Percentiles rank a stretch among this genome's conserved stretches.
These are phyloP conservation scores for Drosophila navojoa DNA, from an alignment of 1,140 invertebrate genomes.

Conservation along the genomic window DNA sequence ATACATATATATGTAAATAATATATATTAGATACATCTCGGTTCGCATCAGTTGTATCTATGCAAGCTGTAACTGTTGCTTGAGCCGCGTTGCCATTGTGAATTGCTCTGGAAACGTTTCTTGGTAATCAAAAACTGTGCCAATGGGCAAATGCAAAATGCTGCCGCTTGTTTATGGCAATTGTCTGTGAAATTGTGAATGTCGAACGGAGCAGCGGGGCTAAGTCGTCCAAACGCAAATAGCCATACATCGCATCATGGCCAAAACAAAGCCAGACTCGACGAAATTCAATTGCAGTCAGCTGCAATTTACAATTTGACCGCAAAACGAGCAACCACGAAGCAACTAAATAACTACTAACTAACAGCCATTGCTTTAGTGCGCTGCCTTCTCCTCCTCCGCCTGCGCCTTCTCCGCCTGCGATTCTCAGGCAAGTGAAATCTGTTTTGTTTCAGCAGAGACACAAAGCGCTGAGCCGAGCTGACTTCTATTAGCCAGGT, in stretches of 20 bases:
- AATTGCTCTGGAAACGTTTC: slow-evolving; percentile 54
- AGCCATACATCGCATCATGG: slow-evolving; percentile 18
- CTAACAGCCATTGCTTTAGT: not conserved
- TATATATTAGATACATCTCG: slow-evolving; percentile 6
- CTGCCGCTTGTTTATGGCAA: slow-evolving; percentile 35
- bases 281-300: slow-evolving; percentile 51
- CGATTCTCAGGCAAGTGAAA: not conserved
- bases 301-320: slow-evolving; percentile 73
- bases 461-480: slow-evolving; percentile 26
- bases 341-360: slow-evolving; percentile 38
- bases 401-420: not conserved
- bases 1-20: slow-evolving; percentile 17
- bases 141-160: slow-evolving; percentile 56
- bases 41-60: slow-evolving; percentile 20
- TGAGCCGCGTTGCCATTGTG: slow-evolving; percentile 24
- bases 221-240: slow-evolving; percentile 13
- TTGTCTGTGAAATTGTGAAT: slow-evolving; percentile 63
- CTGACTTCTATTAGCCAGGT: slow-evolving; percentile 19
- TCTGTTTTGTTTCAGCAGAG: slow-evolving; percentile 19
- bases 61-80: not conserved
- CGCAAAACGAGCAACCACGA: slow-evolving; percentile 67
- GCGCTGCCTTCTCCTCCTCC: not conserved
- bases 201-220: slow-evolving; percentile 10
- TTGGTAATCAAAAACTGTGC: slow-evolving; percentile 67
- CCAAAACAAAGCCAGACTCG: slow-evolving; percentile 46